Evolutionary conservation across 2,113 vertebrate species (phyloP).

Genomic region (Aptenodytes forsteri): DNA sequence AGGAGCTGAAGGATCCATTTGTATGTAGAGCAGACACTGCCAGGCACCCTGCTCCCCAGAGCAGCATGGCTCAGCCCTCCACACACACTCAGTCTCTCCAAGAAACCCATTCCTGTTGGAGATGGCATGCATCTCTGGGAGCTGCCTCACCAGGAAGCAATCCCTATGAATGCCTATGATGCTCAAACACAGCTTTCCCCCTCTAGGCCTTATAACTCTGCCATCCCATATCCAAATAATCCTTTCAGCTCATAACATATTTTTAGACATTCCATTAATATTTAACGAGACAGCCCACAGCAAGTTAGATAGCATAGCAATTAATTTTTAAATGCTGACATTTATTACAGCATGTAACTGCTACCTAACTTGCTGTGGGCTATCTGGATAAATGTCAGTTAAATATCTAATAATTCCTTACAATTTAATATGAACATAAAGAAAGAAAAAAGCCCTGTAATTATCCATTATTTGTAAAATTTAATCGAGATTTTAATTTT

Average conservation of each 20-base stretch:
- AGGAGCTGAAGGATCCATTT: background rate
- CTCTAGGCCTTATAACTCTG: background rate
- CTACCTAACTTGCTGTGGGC: constrained; percentile 72
- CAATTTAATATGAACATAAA: constrained; percentile 58
- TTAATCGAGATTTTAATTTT: constrained; percentile 65
- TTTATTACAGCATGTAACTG: constrained; percentile 72
- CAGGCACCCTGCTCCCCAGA: no score
- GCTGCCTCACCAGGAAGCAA: background rate
- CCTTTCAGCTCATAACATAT: constrained; percentile 61
- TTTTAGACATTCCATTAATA: constrained; percentile 67
- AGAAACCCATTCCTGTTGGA: background rate
- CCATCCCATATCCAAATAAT: constrained; percentile 55
- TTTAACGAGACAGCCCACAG: constrained; percentile 72
- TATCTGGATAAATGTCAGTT: constrained; percentile 74
- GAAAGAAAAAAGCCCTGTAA: constrained; percentile 27
- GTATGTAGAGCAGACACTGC: fast-evolving
- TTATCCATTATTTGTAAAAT: constrained; percentile 70
- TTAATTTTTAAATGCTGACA: constrained; percentile 76
- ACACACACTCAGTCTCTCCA: fast-evolving
- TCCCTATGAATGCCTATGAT: background rate
- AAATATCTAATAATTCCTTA: constrained; percentile 71
- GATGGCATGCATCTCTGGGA: fast-evolving
- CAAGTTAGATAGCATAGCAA: constrained; percentile 74
- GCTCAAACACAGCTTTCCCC: background rate
- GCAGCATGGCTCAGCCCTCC: background rate